Evolutionary conservation across 2,888 invertebrate genomes (phyloP), one percentile per base, ranked within the genome.

Genomic region (Lordiphosa andalusiaca): DNA sequence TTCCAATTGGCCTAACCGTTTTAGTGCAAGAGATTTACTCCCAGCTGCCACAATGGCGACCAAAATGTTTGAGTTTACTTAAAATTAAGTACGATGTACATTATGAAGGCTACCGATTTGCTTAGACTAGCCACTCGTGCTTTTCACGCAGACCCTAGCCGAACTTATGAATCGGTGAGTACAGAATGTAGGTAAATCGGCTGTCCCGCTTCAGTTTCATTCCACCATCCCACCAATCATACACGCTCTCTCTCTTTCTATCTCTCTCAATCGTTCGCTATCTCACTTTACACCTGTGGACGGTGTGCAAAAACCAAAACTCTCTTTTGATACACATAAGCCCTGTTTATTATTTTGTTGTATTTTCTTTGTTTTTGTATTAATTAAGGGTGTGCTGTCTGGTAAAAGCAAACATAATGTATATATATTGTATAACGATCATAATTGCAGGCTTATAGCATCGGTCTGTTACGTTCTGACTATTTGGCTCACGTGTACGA

Each of bases 391-490:
- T 30, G 19, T 10, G 13, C 5, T 12, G 23, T 12, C 41, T 41
- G 44, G 33, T 44, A 44, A 44, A 25, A 44, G 25, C 23, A 41
- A 41, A 16, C 13, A 30, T 54, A 63, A 58, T 52, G 44, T 63
- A 74, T 80, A 69, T 73, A 83, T 69, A 66, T 67, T 73, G 61
- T 81, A 75, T 73, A 80, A 72, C 67, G 68, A 85, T 69, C 80
- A 83, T 85, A 86, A 85, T 90, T 90, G 67, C 90, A 90, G 90
- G 89, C 84, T 71, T 83, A 93, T 87, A 93, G 93, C 90, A 92
- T 97, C 89, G 97, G 96, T 80, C 92, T 98, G 88, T 93, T 97
- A 88, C 94, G 98, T 83, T 96, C 97, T 83, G 98, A 98, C 92
- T 98, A 97, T 91, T 92, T 96, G 92, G 91, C 94, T 90, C 93